These are phyloP conservation scores for Macrophya annulata DNA, from an alignment of 2,888 invertebrate species.

Conservation along the genomic window DNA sequence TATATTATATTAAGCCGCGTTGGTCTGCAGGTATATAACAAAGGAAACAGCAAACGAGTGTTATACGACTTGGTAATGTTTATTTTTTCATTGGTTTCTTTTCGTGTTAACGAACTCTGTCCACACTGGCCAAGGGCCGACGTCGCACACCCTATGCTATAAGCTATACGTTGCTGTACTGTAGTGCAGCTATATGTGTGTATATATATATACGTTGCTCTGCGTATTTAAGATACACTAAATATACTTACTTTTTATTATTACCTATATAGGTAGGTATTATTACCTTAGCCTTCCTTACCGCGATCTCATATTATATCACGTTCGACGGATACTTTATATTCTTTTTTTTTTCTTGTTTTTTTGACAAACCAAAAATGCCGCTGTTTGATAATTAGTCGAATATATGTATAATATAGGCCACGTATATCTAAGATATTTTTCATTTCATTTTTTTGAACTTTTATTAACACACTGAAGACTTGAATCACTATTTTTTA, in stretches of 20 bases:
- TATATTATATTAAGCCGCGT: not conserved
- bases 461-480: no score
- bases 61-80: conserved; percentile 49
- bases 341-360: no score
- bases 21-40: conserved; percentile 5
- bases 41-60: conserved; percentile 49
- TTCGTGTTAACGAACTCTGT: conserved; percentile 41
- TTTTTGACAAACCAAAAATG: not conserved
- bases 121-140: conserved; percentile 32
- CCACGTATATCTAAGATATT: no score
- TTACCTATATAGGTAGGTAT: not conserved
- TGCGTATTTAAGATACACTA: conserved; percentile 2
- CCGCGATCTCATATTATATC: not conserved
- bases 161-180: not conserved
- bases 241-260: conserved; percentile 14
- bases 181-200: not conserved
- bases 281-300: no score
- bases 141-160: not conserved
- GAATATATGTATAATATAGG: no score
- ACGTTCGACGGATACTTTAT: no score
- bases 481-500: no score
- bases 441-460: no score
- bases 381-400: not conserved
- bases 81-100: conserved; percentile 49
- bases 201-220: not conserved